Evolutionary conservation across 2,797 vertebrate genomes (phyloP).

Genomic region (Muscicapa striata): DNA sequence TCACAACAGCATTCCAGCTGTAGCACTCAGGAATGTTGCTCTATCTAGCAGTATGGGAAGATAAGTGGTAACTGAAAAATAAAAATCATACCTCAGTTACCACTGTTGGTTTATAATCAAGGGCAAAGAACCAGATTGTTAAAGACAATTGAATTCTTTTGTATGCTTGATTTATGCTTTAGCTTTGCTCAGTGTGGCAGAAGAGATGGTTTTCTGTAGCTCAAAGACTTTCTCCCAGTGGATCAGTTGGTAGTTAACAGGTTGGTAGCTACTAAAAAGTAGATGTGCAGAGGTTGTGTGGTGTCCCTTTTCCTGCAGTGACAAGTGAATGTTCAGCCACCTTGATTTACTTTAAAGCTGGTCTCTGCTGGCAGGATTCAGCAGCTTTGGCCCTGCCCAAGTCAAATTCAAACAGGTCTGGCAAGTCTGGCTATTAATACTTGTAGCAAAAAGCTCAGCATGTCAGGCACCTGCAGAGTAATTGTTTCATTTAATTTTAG

Average conservation of each 20-base stretch:
- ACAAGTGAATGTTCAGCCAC: neutral
- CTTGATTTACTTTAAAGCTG: neutral
- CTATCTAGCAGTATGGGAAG: neutral
- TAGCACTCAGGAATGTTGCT: slow-evolving; percentile 44
- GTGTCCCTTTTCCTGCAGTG: neutral
- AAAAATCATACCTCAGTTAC: neutral
- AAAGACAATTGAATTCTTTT: neutral
- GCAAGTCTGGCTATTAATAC: neutral
- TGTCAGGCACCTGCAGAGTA: neutral
- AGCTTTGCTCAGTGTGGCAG: neutral
- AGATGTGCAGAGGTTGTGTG: neutral
- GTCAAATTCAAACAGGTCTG: neutral
- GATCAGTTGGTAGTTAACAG: neutral
- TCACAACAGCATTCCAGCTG: slow-evolving; percentile 42
- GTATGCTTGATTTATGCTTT: neutral
- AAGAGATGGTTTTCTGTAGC: neutral
- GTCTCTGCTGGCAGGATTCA: neutral
- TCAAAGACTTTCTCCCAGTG: neutral
- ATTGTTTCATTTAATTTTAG: neutral
- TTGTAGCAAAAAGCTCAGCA: neutral
- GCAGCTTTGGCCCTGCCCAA: neutral
- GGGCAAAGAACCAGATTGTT: neutral
- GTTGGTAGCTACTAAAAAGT: neutral
- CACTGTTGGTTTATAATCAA: neutral
- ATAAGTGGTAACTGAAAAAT: slow-evolving; percentile 15